Evolutionary conservation across 2,113 vertebrate genomes (phyloP), one percentile per base, ranked within the genome.

Genomic region (Mionectes macconnelli): DNA sequence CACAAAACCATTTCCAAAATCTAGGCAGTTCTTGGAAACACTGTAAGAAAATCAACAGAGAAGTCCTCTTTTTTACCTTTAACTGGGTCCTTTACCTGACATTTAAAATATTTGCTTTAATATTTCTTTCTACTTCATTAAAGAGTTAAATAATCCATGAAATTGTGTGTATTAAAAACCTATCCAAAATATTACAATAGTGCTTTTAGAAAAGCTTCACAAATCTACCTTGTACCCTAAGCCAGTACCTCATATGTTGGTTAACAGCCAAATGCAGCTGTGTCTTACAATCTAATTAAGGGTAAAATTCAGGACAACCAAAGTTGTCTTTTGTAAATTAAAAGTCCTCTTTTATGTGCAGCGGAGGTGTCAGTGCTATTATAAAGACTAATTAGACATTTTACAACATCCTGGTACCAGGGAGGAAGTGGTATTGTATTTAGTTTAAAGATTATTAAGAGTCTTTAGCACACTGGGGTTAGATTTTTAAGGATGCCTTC

Each of bases 341-440:
- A 96, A 98, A 97, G 94, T 92, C 94, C 75, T 96, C 96, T 98
- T 98, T 98, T 98, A 98, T 98, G 97, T 97, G 96, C 92, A 96
- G 49, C 15, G 28, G 96, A 98, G 97, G 97, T 98, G 98, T 98
- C 94, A 89, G 96, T 84, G 87, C 97, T 96, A 91, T 97, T 98
- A 96, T 87, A 97, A 97, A 97, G 97, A 96, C 97, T 98, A 98
- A 98, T 98, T 97, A 98, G 97, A 94, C 91, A 63, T 98, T 98
- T 98, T 98, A 98, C 97, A 97, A 96, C 62, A 89, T 98, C 97
- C 97, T 97, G 96, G 94, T 97, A 95, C 93, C 81, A 80, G 52
- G 81, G 90, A 97, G 55, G 83, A 97, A 97, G 94, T 94, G 91
- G 85, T 72, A 94, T 97, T 97, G 90, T 95, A 87, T 91, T 94